Conservation (phyloP, 2,113 vertebrate genomes). For the Catharus bicknelli region DNA sequence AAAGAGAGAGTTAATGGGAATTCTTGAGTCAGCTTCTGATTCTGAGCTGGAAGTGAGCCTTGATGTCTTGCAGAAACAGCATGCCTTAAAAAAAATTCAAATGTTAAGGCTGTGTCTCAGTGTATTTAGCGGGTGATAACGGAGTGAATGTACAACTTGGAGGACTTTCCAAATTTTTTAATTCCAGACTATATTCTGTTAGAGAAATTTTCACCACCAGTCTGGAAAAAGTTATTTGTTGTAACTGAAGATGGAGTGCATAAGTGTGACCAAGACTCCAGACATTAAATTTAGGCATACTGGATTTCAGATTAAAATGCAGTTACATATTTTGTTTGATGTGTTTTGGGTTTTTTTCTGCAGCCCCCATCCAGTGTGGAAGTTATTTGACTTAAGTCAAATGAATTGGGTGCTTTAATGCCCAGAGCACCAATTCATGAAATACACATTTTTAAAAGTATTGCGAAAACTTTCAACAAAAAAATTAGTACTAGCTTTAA, state of each 20-base stretch:
- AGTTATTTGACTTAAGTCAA: background rate
- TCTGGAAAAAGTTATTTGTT: background rate
- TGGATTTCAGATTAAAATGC: background rate
- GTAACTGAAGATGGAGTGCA: rapidly evolving
- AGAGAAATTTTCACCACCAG: background rate
- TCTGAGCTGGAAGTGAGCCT: background rate
- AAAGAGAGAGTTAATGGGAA: background rate
- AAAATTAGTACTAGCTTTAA: background rate
- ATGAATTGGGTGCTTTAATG: background rate
- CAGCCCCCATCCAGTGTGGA: rapidly evolving
- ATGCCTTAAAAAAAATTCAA: background rate
- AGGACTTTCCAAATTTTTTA: background rate
- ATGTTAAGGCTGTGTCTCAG: background rate
- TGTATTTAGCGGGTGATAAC: background rate
- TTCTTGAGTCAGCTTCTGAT: background rate
- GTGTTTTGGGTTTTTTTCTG: rapidly evolving
- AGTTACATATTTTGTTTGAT: rapidly evolving
- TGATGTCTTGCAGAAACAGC: background rate
- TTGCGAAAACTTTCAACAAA: background rate
- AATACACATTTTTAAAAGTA: background rate
- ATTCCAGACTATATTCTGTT: background rate
- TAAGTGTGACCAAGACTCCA: background rate
- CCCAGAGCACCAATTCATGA: background rate
- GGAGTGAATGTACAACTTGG: background rate
- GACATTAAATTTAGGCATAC: background rate